Conservation (phyloP, 1,140 invertebrate genomes). For the Drosophila truncata region DNA sequence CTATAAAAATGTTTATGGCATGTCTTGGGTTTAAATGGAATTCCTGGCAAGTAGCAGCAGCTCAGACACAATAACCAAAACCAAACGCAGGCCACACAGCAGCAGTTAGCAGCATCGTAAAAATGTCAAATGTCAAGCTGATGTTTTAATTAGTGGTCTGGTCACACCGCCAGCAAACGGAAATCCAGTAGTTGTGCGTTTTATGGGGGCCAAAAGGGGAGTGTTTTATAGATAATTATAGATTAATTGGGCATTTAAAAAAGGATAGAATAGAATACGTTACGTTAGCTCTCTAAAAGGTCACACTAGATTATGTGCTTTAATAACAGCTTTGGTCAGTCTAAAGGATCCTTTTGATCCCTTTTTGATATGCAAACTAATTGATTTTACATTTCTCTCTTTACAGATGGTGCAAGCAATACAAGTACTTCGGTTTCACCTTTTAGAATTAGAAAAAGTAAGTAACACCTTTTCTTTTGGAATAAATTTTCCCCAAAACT, state of each 20-base stretch:
- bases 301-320: background rate
- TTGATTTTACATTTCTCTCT: constrained; percentile 33
- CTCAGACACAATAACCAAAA: constrained; percentile 35
- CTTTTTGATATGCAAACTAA: background rate
- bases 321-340: constrained; percentile 1
- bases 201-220: constrained; percentile 9
- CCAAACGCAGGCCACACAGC: constrained; percentile 67
- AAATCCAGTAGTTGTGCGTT: constrained; percentile 3
- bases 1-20: constrained; percentile 84
- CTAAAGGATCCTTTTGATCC: no score
- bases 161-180: constrained; percentile 48
- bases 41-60: constrained; percentile 63
- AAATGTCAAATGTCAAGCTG: constrained; percentile 85
- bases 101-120: constrained; percentile 82
- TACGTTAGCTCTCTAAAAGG: background rate
- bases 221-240: constrained; percentile 13
- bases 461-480: constrained; percentile 85
- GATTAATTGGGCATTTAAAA: constrained; percentile 3
- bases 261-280: no score
- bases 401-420: constrained; percentile 99
- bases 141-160: constrained; percentile 83
- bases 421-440: constrained; percentile 99
- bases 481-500: background rate
- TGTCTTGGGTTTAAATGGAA: constrained; percentile 77
- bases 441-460: constrained; percentile 99